Conservation (phyloP, 1,140 invertebrate species). For the Himalopsyche phryganea region DNA sequence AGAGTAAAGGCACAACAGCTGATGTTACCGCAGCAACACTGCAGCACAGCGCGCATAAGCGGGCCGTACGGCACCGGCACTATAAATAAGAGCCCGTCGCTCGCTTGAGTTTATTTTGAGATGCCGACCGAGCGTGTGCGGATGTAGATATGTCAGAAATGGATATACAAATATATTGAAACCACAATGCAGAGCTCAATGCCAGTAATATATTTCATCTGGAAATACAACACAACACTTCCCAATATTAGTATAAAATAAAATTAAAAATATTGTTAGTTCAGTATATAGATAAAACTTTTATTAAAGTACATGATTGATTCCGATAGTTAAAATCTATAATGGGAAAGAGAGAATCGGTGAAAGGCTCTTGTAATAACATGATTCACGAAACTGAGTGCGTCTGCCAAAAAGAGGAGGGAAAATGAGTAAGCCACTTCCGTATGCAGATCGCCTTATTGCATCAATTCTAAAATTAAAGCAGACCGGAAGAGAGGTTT, state of each 20-base stretch:
- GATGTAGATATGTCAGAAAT: background rate
- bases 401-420: slow-evolving; percentile 33
- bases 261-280: slow-evolving; percentile 57
- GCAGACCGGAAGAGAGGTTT: too few relatives aligned
- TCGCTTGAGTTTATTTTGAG: slow-evolving; percentile 28
- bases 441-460: slow-evolving; percentile 46
- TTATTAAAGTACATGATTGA: slow-evolving; percentile 54
- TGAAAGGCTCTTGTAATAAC: slow-evolving; percentile 52
- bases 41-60: too few relatives aligned
- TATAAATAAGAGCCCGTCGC: slow-evolving; percentile 28
- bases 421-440: slow-evolving; percentile 33
- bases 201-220: slow-evolving; percentile 53
- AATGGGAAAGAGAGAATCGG: slow-evolving; percentile 42
- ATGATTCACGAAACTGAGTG: slow-evolving; percentile 36
- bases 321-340: slow-evolving; percentile 52
- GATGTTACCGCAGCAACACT: too few relatives aligned
- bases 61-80: slow-evolving; percentile 4
- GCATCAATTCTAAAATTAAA: background rate
- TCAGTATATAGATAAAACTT: slow-evolving; percentile 55
- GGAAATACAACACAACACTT: slow-evolving; percentile 56
- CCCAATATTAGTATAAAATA: slow-evolving; percentile 57
- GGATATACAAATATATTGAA: slow-evolving; percentile 37
- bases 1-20: too few relatives aligned
- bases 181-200: slow-evolving; percentile 54
- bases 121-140: slow-evolving; percentile 10